A percentile compares a stretch with the other conserved stretches of the same genome.
These are phyloP conservation scores for Hypsibius dujardini DNA, from an alignment of 1,140 invertebrate species.

Conservation along the genomic window DNA sequence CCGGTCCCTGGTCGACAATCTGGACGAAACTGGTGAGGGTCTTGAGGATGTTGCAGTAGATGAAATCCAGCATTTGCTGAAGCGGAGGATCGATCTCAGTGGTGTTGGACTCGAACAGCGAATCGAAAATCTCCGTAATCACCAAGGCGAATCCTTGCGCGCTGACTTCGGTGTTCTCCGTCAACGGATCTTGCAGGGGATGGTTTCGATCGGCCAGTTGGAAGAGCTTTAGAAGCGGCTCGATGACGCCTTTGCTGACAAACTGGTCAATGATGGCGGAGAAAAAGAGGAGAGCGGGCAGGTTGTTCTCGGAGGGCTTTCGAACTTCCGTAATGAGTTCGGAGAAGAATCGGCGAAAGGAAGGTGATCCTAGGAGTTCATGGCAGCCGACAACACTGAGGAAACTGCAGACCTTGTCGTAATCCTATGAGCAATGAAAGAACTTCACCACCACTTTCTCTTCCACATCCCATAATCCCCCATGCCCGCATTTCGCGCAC, in stretches of 20 bases:
- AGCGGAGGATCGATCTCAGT: not conserved
- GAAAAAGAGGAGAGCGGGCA: not conserved
- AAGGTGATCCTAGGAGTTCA: not conserved
- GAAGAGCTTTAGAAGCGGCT: conserved; percentile 1
- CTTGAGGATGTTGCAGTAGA: not conserved
- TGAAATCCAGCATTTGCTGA: not conserved
- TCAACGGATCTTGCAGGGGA: not conserved
- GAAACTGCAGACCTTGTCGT: not conserved
- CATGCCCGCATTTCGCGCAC: not conserved
- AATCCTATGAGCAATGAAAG: not conserved
- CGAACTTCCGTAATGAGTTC: not conserved
- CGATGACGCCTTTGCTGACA: not conserved
- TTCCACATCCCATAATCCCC: too few relatives aligned
- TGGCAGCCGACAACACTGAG: not conserved
- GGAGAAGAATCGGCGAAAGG: not conserved
- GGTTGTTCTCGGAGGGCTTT: not conserved
- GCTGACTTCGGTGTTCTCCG: not conserved
- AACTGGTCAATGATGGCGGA: not conserved
- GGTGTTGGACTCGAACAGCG: not conserved
- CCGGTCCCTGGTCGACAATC: not conserved
- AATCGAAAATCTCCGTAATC: not conserved
- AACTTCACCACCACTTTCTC: too few relatives aligned
- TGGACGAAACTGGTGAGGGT: not conserved
- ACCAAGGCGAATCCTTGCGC: not conserved
- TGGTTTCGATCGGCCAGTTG: not conserved